phyloP scores from a whole-genome alignment of 2,888 invertebrate species.

The Spisula subtruncata region DNA sequence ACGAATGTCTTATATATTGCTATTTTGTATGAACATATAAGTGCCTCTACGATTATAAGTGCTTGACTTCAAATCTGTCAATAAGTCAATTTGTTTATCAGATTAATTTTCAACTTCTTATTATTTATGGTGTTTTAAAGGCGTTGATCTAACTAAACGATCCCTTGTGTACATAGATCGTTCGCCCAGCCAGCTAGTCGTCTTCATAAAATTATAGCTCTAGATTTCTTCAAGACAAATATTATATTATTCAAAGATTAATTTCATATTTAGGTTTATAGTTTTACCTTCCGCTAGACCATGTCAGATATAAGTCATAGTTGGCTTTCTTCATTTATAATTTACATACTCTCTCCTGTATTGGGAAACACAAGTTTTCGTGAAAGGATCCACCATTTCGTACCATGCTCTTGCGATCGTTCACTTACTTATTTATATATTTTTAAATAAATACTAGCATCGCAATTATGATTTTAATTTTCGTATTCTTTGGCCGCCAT shows the following conservation, averaged over 20 bases:
- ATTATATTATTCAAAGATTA: neutral
- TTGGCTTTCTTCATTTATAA: too few species aligned
- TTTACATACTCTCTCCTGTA: too few species aligned
- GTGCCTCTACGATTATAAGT: neutral
- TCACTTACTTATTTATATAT: too few species aligned
- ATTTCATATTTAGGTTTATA: too few species aligned
- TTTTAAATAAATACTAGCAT: too few species aligned
- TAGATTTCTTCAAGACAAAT: neutral
- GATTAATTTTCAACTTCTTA: constrained; percentile 28
- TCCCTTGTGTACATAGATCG: neutral
- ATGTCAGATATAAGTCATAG: too few species aligned
- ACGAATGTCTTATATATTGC: neutral
- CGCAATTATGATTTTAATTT: neutral
- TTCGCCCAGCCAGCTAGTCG: constrained; percentile 7
- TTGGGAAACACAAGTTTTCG: too few species aligned
- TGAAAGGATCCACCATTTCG: too few species aligned
- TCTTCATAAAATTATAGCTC: neutral
- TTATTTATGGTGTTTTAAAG: constrained; percentile 34
- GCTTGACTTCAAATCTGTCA: constrained; percentile 19
- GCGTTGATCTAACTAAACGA: constrained; percentile 12
- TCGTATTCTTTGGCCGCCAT: neutral
- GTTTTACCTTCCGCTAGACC: too few species aligned
- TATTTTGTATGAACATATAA: neutral
- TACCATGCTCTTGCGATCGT: too few species aligned
- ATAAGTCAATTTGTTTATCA: constrained; percentile 29